A percentile compares a stretch with the other conserved stretches of the same genome.
Conservation (phyloP, 2,113 vertebrate genomes). For the Aegotheles bennettii region DNA sequence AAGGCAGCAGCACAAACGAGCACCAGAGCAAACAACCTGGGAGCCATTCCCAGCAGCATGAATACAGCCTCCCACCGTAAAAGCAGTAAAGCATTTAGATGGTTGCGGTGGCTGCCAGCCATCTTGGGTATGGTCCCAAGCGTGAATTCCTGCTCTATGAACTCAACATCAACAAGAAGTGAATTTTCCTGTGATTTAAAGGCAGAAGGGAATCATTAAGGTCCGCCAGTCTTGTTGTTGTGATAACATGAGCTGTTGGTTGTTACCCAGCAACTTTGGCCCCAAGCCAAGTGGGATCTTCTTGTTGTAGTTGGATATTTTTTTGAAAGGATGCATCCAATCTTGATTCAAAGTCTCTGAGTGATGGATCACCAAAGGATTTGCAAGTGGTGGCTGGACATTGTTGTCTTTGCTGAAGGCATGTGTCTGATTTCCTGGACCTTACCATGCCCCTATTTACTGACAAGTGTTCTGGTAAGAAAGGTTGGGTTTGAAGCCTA, state of each 20-base stretch:
- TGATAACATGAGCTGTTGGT: background rate
- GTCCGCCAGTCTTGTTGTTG: background rate
- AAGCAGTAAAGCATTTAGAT: background rate
- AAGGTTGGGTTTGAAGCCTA: background rate
- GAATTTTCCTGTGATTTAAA: background rate
- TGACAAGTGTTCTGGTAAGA: background rate
- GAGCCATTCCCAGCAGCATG: background rate
- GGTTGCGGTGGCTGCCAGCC: background rate
- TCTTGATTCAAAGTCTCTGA: background rate
- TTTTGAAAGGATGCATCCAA: background rate
- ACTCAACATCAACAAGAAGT: background rate
- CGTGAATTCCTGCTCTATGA: background rate
- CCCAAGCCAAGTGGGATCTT: background rate
- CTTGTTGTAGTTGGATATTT: background rate
- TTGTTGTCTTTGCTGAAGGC: background rate
- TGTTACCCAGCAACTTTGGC: background rate
- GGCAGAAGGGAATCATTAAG: background rate
- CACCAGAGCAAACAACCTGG: background rate
- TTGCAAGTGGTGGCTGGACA: background rate
- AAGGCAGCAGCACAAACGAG: background rate
- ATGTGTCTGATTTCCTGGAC: background rate
- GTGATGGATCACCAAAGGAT: background rate
- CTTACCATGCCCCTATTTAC: background rate
- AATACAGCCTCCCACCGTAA: background rate
- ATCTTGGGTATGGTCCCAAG: background rate